Evolutionary conservation across 2,888 invertebrate species (phyloP).

Genomic region (Alentia gelatinosa): DNA sequence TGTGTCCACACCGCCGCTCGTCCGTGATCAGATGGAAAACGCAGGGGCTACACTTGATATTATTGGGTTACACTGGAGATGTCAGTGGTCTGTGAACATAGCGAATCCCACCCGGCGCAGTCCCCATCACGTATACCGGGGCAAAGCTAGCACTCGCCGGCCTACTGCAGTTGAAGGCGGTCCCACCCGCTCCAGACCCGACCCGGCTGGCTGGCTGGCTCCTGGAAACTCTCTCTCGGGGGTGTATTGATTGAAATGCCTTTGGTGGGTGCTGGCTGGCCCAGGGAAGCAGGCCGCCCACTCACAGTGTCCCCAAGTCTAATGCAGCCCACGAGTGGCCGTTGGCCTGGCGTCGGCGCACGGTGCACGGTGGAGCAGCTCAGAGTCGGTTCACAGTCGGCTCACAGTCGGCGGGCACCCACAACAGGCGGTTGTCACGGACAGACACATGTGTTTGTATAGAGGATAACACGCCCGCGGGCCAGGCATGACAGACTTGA

Average conservation of each 20-base stretch:
- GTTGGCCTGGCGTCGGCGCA: background rate
- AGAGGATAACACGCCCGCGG: background rate
- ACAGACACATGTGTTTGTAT: background rate
- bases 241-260: conserved; percentile 32
- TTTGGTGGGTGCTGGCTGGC: background rate
- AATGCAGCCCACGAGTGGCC: background rate
- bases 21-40: conserved; percentile 1
- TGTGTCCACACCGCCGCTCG: conserved; percentile 7
- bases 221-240: background rate
- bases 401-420: background rate
- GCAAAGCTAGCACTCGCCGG: too few relatives aligned
- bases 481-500: background rate
- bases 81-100: too few relatives aligned
- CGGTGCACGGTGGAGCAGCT: background rate
- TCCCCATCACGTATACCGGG: too few relatives aligned
- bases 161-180: too few relatives aligned
- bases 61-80: conserved; percentile 5
- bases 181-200: background rate
- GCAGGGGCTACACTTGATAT: too few relatives aligned
- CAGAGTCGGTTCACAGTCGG: background rate
- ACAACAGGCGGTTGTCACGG: conserved; percentile 43
- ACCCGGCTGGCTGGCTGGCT: background rate
- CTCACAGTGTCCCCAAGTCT: background rate
- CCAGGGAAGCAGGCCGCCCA: background rate
- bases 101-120: too few relatives aligned